Percentiles rank a stretch among this genome's conserved stretches.
Conservation (phyloP, 2,797 vertebrate species). For the Darevskia mixta region DNA sequence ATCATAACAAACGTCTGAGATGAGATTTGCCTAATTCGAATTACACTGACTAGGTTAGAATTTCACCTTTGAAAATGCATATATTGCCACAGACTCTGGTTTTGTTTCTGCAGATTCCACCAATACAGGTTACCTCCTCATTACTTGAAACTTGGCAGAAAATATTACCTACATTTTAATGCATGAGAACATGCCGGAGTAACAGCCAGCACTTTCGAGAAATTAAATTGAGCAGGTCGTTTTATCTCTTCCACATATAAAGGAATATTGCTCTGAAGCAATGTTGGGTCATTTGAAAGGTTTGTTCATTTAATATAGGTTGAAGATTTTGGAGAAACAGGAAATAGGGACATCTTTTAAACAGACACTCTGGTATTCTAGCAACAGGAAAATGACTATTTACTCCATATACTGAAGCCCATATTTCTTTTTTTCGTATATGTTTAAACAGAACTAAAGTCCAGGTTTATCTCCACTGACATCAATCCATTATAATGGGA, state of each 20-base stretch:
- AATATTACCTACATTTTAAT: not conserved
- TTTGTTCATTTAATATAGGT: not conserved
- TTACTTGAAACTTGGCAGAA: not conserved
- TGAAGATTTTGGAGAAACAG: not conserved
- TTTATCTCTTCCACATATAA: not conserved
- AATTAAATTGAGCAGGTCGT: not conserved
- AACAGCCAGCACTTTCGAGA: not conserved
- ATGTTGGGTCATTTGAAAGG: not conserved
- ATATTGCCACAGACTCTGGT: not conserved
- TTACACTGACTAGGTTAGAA: not conserved
- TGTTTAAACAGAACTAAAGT: not conserved
- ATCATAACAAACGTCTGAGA: slow-evolving; percentile 5
- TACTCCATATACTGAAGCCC: not conserved
- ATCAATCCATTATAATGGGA: not conserved
- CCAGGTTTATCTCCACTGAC: not conserved
- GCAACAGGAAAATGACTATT: not conserved
- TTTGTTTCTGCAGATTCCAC: not conserved
- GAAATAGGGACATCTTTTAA: not conserved
- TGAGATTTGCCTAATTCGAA: not conserved
- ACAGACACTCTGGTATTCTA: not conserved
- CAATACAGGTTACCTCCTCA: not conserved
- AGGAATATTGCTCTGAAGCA: not conserved
- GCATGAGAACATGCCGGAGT: not conserved
- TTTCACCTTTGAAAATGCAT: not conserved
- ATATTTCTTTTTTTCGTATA: not conserved